Base-by-base conservation (phyloP, 2,113 vertebrate genomes). In the Charadrius vociferus region DNA sequence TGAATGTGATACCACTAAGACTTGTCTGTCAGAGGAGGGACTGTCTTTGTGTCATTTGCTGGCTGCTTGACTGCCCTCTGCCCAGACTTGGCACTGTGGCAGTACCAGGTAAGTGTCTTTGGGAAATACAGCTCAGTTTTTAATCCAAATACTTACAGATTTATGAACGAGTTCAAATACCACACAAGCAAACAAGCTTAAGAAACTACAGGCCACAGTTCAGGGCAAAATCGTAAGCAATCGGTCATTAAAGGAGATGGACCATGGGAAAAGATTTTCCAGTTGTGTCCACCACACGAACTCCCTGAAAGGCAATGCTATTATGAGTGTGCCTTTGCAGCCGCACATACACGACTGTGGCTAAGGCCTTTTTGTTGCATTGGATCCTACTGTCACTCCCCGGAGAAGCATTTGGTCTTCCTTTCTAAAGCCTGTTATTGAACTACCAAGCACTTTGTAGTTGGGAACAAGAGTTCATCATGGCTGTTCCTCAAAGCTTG, bases 261-360 rank as follows among this genome's bases (percentile, higher is more conserved):
- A 58, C n/a, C 32, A 29, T 5, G 30, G 41, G 29, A 71, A 84
- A 92, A 50, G 45, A 36, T 62, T 72, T 88, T 66, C 41, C 67
- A 58, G 4, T 83, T 81, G 32, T n/a, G n/a, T 24, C 39, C 30
- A 41, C 30, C 5, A 9, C 43, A 65, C 1, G 5, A 90, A 65
- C 14, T n/a, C 32, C 27, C 72, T 50, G n/a, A 23, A 55, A 86
- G 41, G 41, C 68, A 39, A 43, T 4, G 14, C 24, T 47, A 7
- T 49, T 62, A 62, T 49, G 34, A 73, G 12, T 5, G 34, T 34
- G 43, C 30, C 75, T 68, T 77, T 49, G 49, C 39, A 96, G 71
- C 58, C 0, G 0, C 10, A 13, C 19, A 5, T 16, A 55, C 41
- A 36, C 0, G 0, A 14, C 52, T 4, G 0, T 18, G 65, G 71